phyloP scores from a whole-genome alignment of 2,888 invertebrate genomes.

The Patella ulyssiponensis region DNA sequence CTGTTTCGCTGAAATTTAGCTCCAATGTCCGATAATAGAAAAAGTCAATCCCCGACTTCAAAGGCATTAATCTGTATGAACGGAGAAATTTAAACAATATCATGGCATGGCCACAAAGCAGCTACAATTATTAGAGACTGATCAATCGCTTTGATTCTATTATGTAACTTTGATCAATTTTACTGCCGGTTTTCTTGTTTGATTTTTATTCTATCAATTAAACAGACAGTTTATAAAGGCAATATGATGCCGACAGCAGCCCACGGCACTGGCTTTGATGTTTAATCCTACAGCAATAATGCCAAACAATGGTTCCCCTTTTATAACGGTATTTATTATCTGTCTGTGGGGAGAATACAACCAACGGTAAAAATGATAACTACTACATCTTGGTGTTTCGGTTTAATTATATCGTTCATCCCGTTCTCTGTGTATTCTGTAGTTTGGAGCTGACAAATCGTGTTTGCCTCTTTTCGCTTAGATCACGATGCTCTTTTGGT shows the following conservation, averaged over 20 bases:
- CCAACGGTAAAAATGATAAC: no score
- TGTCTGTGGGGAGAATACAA: background rate
- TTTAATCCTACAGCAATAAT: constrained; percentile 9
- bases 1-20: constrained; percentile 4
- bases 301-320: background rate
- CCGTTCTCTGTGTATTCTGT: no score
- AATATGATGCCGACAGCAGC: constrained; percentile 3
- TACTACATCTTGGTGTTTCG: no score
- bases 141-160: constrained; percentile 11
- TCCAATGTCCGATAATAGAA: constrained; percentile 7
- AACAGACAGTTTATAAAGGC: constrained; percentile 9
- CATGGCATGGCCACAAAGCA: background rate
- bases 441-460: no score
- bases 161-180: constrained; percentile 13
- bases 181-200: background rate
- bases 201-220: constrained; percentile 9
- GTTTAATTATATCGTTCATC: no score
- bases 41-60: constrained; percentile 8
- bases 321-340: constrained; percentile 7
- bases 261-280: constrained; percentile 2
- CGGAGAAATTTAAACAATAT: constrained; percentile 11
- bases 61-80: constrained; percentile 12
- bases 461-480: no score
- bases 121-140: constrained; percentile 5
- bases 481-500: no score